Conservation (phyloP, 2,113 vertebrate species). For the Abramis brama region DNA sequence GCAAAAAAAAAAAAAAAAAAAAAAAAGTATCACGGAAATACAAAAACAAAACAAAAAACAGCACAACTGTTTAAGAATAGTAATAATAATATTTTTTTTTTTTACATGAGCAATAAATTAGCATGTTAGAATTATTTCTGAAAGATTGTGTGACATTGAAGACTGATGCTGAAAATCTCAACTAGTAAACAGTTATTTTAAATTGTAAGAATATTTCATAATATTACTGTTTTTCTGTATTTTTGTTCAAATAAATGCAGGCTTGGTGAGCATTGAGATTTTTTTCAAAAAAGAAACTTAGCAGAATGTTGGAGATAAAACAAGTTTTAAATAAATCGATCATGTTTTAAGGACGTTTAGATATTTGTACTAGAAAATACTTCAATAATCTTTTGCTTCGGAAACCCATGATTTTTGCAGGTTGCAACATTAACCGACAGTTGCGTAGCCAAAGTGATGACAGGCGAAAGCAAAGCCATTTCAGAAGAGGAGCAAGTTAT, state of each 20-base stretch:
- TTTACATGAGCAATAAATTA: too few relatives aligned
- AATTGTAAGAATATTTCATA: background rate
- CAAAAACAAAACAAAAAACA: too few relatives aligned
- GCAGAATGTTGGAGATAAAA: background rate
- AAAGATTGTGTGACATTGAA: background rate
- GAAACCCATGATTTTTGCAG: background rate
- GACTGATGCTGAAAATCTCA: background rate
- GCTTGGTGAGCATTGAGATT: background rate
- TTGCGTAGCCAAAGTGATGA: background rate
- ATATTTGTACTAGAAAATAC: background rate
- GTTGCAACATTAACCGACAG: background rate
- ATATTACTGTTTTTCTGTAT: background rate
- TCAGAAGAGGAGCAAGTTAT: background rate
- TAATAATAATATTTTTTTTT: too few relatives aligned
- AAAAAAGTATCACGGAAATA: background rate
- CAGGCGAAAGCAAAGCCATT: background rate
- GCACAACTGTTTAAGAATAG: background rate
- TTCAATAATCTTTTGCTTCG: background rate
- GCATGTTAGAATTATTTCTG: background rate
- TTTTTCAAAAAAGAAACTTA: background rate
- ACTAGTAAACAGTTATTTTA: background rate
- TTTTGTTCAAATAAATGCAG: background rate
- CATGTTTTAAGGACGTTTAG: background rate
- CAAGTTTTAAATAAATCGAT: background rate
- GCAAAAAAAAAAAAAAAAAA: background rate